These are phyloP conservation scores for Poecilia gillii DNA, from an alignment of 2,797 vertebrate species.

Conservation along the genomic window DNA sequence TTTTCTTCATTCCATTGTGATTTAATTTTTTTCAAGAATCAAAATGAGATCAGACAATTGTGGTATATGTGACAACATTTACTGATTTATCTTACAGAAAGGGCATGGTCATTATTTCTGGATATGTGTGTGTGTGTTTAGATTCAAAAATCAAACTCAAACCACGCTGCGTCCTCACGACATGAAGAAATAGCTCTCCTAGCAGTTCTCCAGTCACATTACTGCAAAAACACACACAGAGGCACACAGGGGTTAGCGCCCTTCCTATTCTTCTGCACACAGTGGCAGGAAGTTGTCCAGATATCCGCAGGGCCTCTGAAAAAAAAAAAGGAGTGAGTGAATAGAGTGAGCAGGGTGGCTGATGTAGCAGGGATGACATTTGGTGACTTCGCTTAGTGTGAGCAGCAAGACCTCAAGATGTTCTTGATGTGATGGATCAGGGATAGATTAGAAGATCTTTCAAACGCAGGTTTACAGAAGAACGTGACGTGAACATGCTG, in stretches of 20 bases:
- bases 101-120: not conserved
- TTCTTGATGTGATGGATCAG: not conserved
- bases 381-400: conserved; percentile 36
- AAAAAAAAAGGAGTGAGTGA: conserved; percentile 62
- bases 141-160: conserved; percentile 11
- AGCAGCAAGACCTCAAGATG: conserved; percentile 18
- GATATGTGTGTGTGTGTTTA: not conserved
- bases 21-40: no score
- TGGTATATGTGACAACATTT: not conserved
- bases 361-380: conserved; percentile 42
- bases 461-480: conserved; percentile 5
- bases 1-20: not conserved
- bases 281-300: conserved; percentile 85
- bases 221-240: conserved; percentile 31
- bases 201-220: conserved; percentile 35
- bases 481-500: conserved; percentile 48
- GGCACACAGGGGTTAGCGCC: conserved; percentile 48
- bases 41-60: not conserved
- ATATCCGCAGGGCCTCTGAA: conserved; percentile 80
- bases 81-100: not conserved
- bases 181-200: conserved; percentile 23
- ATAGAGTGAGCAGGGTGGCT: conserved; percentile 55
- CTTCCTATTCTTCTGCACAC: conserved; percentile 82
- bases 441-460: conserved; percentile 10
- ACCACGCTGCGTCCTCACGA: conserved; percentile 2